phyloP scores from a whole-genome alignment of 2,888 invertebrate species.

The Cybosia mesomella region DNA sequence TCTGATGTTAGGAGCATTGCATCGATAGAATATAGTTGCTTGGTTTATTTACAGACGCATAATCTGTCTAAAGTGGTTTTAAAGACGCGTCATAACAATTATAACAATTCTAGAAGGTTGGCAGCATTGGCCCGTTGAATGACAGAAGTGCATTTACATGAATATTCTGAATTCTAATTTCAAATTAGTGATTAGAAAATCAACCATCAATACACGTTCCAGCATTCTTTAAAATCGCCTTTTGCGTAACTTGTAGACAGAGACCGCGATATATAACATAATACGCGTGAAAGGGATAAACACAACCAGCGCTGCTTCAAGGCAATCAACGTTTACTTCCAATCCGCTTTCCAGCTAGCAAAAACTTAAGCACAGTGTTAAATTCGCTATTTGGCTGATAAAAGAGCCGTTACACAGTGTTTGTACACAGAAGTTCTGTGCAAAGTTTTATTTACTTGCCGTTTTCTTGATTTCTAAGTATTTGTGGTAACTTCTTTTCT shows the following conservation, averaged over 20 bases:
- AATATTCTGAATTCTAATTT: slow-evolving; percentile 31
- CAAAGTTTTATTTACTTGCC: slow-evolving; percentile 41
- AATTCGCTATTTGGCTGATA: slow-evolving; percentile 44
- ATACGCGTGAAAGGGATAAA: slow-evolving; percentile 57
- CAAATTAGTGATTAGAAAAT: slow-evolving; percentile 48
- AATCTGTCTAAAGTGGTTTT: not conserved
- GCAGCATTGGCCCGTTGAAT: not conserved
- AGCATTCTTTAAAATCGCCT: slow-evolving; percentile 71
- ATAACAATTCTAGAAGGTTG: not conserved
- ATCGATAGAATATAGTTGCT: no score
- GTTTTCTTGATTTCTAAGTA: slow-evolving; percentile 78
- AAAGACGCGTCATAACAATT: not conserved
- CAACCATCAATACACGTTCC: slow-evolving; percentile 63
- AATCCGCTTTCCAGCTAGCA: slow-evolving; percentile 71
- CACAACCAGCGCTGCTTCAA: slow-evolving; percentile 70
- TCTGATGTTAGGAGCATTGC: no score
- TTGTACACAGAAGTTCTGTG: slow-evolving; percentile 42
- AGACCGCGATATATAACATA: slow-evolving; percentile 54
- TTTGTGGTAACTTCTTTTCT: slow-evolving; percentile 69
- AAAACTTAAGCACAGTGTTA: slow-evolving; percentile 55
- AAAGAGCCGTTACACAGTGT: slow-evolving; percentile 51
- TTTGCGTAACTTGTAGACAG: slow-evolving; percentile 72
- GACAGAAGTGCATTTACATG: not conserved
- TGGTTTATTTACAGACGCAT: no score
- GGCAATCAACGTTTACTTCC: slow-evolving; percentile 83